Evolutionary conservation across 2,113 vertebrate species (phyloP).

Genomic region (Scolopax mira): DNA sequence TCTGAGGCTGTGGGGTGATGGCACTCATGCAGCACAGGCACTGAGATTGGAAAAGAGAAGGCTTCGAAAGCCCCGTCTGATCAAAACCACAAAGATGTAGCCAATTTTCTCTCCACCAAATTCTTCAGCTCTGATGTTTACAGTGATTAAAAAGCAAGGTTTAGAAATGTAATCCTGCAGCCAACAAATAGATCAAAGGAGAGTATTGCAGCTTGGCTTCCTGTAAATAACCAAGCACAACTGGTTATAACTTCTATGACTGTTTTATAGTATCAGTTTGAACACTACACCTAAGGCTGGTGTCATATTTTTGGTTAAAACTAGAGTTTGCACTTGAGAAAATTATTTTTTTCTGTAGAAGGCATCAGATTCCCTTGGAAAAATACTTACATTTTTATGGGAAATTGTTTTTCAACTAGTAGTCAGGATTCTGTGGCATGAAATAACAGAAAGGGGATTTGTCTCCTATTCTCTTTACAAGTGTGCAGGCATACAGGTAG

Average conservation of each 20-base stretch:
- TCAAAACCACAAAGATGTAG: background rate
- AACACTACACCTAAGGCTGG: background rate
- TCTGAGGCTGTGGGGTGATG: accelerated
- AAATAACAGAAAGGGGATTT: background rate
- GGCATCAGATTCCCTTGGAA: background rate
- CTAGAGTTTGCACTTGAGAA: background rate
- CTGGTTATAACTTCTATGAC: background rate
- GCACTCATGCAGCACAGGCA: background rate
- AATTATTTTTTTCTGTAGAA: background rate
- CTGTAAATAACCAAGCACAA: background rate
- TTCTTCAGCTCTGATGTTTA: conserved; percentile 20
- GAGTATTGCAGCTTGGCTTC: background rate
- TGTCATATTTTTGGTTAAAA: background rate
- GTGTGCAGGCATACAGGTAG: background rate
- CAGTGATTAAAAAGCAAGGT: conserved; percentile 1
- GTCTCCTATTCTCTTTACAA: background rate
- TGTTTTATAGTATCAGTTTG: background rate
- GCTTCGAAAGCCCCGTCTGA: background rate
- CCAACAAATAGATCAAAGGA: background rate
- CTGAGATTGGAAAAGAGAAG: background rate
- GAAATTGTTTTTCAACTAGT: background rate
- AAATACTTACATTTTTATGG: background rate
- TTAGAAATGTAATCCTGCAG: conserved; percentile 25
- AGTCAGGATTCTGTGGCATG: background rate
- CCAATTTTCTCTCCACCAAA: background rate